Base-by-base conservation (phyloP, 2,888 invertebrate genomes). In the Steinernema carpocapsae region DNA sequence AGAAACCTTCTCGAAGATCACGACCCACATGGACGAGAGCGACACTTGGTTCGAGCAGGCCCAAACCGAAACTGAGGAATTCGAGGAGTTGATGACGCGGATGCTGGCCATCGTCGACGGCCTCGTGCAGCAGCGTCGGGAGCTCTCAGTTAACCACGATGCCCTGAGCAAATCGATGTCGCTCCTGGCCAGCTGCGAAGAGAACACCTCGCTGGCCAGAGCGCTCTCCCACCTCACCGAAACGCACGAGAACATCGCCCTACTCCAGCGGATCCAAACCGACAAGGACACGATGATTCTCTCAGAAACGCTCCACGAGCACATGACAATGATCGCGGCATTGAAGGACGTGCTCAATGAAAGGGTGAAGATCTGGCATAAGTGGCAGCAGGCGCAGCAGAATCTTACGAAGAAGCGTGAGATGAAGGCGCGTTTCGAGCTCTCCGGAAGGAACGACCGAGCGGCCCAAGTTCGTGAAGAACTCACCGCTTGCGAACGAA, bases 11-110 rank as follows among this genome's bases (percentile, higher is more conserved):
- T 95, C 95, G 88, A 97, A 97, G 90, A 96, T 99, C 85, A 94
- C 97, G 0, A 96, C 94, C 89, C 94, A 94, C 90, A 99, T 99
- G 97, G 97, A 97, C 88, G 99, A 99, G 90, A 94, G 93, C 77
- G 99, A 99, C 90, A 93, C 95, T 94, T 99, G 99, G 99, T 99
- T 99, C 90, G 97, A 97, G 88, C 97, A 99, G 88, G 95, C 95
- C 86, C 92, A 93, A 32, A 26, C 24, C 26, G 29, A 43, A 73
- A 92, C 97, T 48, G 97, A 97, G 87, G 92, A 92, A 45, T 90
- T 97, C 32, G 97, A 97, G 88, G 90, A 91, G 22, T 94, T 95
- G 88, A 90, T 97, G 74, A 91, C 94, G 56, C 94, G 94, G 82
- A 90, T 97, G 72, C 93, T 93, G 88, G 91, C 92, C 37, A 93